Base-by-base conservation (phyloP, 2,797 vertebrate species). In the Nannoperca australis region DNA sequence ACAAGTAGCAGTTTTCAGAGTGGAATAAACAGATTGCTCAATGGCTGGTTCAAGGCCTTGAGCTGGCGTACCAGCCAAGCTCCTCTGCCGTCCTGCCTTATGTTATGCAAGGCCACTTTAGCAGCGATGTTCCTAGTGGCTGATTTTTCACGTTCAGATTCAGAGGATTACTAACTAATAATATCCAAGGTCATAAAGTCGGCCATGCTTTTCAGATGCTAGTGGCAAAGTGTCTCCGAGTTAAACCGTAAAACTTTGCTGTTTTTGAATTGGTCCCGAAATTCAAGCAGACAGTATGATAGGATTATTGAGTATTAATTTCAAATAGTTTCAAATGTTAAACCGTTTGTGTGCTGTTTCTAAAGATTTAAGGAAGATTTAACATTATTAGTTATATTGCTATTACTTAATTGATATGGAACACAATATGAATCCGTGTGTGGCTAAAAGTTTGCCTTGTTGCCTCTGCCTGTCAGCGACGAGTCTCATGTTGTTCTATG, bases 11-110 rank as follows among this genome's bases (percentile, higher is more conserved):
- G 62, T 86, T 83, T 83, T 81, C 70, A 84, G 73, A 30, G 75
- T 66, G 78, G 88, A 82, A 89, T 84, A 89, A 88, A 89, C 89
- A 91, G 83, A 90, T 91, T 92, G 92, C 90, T 89, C 79, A 85
- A 88, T 65, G 89, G 81, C 85, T 88, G 73, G 84, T 89, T 90
- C 91, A 91, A 88, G 91, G 89, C 83, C 85, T 73, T 70, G 42
- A 78, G 83, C 73, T 53, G 63, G 51, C 60, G 45, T 6, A 70
- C n/a, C 70, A 78, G 84, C 85, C 88, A 88, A 78, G 78, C 85
- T 81, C 69, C 44, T 81, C 77, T 84, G 78, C 81, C 49, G 67
- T 77, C 72, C 82, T 54, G 87, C 76, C 76, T 78, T 56, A 58
- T 78, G 75, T 90, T 87, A 81, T 77, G 82, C 74, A 91, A 84